Percentiles rank a stretch among this genome's conserved stretches.
Conservation (phyloP, 2,888 invertebrate species). For the Eucera pruinosa region DNA sequence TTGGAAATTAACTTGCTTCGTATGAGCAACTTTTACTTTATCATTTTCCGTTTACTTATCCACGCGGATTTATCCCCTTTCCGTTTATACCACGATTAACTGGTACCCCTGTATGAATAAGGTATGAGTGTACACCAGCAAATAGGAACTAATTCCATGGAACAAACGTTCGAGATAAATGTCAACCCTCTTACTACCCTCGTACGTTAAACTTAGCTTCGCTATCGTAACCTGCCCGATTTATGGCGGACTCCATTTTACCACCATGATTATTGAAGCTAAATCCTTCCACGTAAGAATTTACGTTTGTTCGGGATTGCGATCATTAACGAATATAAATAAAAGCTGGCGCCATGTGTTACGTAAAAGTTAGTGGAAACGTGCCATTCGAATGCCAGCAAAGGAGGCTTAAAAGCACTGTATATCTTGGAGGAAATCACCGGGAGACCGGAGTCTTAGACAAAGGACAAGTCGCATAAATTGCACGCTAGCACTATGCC, state of each 20-base stretch:
- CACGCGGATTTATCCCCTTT: too few relatives aligned
- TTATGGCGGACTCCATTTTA: neutral
- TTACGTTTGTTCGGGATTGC: neutral
- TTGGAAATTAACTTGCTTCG: too few relatives aligned
- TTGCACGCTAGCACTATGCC: slow-evolving; percentile 27
- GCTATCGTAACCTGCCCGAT: neutral
- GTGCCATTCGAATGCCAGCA: neutral
- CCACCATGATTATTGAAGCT: neutral
- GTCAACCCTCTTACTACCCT: neutral
- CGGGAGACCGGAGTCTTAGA: slow-evolving; percentile 23
- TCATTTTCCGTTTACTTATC: too few relatives aligned
- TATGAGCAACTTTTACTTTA: too few relatives aligned
- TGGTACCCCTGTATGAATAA: too few relatives aligned
- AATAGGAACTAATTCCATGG: neutral
- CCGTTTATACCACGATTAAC: too few relatives aligned
- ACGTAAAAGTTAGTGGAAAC: slow-evolving; percentile 7
- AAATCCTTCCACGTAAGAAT: neutral
- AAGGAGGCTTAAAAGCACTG: slow-evolving; percentile 3
- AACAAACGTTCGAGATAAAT: neutral
- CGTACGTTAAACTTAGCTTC: neutral
- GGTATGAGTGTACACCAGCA: neutral
- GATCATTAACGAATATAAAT: slow-evolving; percentile 39
- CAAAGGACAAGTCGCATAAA: slow-evolving; percentile 48
- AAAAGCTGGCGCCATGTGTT: slow-evolving; percentile 39
- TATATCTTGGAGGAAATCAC: slow-evolving; percentile 48